Conservation (phyloP, 2,113 vertebrate species). For the Sapayoa aenigma region DNA sequence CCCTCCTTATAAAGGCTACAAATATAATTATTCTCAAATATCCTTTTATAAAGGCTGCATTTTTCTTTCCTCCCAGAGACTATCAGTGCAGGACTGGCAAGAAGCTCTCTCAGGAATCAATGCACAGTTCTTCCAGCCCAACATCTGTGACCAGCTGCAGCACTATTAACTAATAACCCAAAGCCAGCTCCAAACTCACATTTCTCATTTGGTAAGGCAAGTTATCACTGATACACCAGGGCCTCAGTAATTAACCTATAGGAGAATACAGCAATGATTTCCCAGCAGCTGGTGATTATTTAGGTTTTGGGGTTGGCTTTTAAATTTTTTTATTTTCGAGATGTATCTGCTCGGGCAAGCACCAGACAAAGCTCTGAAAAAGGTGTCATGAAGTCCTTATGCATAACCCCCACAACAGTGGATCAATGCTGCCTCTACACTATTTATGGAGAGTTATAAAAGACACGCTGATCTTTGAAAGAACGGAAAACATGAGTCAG, state of each 20-base stretch:
- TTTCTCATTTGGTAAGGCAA: slow-evolving; percentile 60
- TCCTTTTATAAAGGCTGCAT: not conserved
- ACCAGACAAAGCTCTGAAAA: not conserved
- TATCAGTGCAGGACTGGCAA: not conserved
- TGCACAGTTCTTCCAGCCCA: slow-evolving; percentile 12
- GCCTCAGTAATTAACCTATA: slow-evolving; percentile 18
- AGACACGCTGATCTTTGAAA: not conserved
- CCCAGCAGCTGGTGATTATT: slow-evolving; percentile 18
- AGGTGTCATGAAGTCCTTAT: not conserved
- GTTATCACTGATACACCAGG: slow-evolving; percentile 18
- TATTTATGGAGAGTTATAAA: not conserved
- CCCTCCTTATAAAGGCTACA: not conserved
- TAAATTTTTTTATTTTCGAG: not conserved
- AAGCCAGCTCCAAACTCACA: slow-evolving; percentile 29
- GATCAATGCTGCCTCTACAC: not conserved
- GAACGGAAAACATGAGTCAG: not conserved
- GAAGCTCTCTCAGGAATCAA: slow-evolving; percentile 28
- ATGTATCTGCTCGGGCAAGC: not conserved
- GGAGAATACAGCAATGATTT: not conserved
- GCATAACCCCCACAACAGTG: not conserved
- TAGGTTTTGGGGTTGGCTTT: not conserved
- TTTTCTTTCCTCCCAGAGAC: not conserved
- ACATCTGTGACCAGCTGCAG: slow-evolving; percentile 58
- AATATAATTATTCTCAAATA: not conserved
- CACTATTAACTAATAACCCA: slow-evolving; percentile 13